A percentile compares a stretch with the other conserved stretches of the same genome.
These are phyloP conservation scores for Galerucella calmariensis DNA, from an alignment of 2,888 invertebrate species.

Conservation along the genomic window DNA sequence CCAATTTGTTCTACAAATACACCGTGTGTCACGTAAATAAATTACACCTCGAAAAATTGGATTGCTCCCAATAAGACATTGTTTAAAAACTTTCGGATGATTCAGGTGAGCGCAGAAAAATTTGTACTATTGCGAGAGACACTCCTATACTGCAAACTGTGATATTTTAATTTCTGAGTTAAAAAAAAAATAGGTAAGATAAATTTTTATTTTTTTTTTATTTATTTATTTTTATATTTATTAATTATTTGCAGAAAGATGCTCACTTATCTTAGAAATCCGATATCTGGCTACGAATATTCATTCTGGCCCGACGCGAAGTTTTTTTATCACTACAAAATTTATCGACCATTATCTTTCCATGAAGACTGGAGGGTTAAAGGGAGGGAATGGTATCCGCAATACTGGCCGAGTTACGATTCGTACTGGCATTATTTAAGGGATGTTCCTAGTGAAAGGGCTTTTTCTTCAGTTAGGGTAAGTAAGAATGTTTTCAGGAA, in stretches of 20 bases:
- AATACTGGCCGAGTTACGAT: conserved; percentile 51
- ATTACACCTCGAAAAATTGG: conserved; percentile 15
- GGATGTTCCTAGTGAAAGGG: conserved; percentile 50
- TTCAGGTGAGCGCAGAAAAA: conserved; percentile 26
- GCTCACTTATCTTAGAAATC: conserved; percentile 54
- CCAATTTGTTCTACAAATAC: neutral
- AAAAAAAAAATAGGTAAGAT: conserved; percentile 22
- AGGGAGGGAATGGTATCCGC: conserved; percentile 51
- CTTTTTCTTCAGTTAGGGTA: conserved; percentile 52
- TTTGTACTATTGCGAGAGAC: conserved; percentile 9
- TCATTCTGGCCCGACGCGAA: conserved; percentile 54
- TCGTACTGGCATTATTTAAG: conserved; percentile 52
- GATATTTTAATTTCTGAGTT: conserved; percentile 27
- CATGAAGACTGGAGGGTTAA: conserved; percentile 52
- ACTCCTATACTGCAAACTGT: conserved; percentile 2
- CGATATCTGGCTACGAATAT: conserved; percentile 52
- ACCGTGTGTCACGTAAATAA: too few species aligned
- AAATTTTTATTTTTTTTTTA: neutral
- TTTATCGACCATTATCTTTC: conserved; percentile 53
- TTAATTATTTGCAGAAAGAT: conserved; percentile 39
- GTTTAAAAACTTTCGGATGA: conserved; percentile 14
- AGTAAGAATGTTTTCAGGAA: conserved; percentile 26
- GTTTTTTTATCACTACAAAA: conserved; percentile 54
- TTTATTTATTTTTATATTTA: neutral
- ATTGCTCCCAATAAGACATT: conserved; percentile 21